These are phyloP conservation scores for Glaucidium brasilianum DNA, from an alignment of 2,113 vertebrate genomes.

Conservation along the genomic window DNA sequence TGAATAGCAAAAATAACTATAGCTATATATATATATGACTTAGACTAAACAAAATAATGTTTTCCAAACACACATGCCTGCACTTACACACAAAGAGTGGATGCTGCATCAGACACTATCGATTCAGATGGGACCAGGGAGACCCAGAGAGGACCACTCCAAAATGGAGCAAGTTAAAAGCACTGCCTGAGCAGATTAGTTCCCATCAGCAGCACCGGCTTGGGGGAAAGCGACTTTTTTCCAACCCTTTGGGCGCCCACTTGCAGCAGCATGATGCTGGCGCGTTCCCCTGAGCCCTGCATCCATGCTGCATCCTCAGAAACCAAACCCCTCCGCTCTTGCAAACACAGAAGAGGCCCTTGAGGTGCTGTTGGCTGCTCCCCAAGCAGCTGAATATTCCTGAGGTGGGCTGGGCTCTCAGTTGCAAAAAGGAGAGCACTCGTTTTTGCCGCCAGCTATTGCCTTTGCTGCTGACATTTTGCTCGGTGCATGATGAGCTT, in stretches of 20 bases:
- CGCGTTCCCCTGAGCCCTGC: accelerated
- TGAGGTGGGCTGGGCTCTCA: neutral
- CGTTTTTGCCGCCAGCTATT: neutral
- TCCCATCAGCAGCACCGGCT: neutral
- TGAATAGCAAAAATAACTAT: neutral
- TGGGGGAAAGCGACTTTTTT: neutral
- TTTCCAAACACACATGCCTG: neutral
- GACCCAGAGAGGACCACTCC: accelerated
- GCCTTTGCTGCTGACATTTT: conserved; percentile 58
- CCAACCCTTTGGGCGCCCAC: neutral
- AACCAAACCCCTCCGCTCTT: neutral
- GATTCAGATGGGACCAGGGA: neutral
- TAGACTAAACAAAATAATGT: neutral
- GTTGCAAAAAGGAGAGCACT: neutral
- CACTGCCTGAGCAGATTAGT: accelerated
- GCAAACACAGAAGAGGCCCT: neutral
- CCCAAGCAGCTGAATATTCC: neutral
- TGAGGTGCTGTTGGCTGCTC: neutral
- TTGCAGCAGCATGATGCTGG: neutral
- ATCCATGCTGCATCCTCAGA: neutral
- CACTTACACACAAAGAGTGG: accelerated
- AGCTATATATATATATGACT: neutral
- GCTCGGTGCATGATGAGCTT: conserved; percentile 2
- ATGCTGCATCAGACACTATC: accelerated
- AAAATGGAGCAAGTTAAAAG: accelerated